phyloP scores from a whole-genome alignment of 2,797 vertebrate species.

The Pangasius djambal region DNA sequence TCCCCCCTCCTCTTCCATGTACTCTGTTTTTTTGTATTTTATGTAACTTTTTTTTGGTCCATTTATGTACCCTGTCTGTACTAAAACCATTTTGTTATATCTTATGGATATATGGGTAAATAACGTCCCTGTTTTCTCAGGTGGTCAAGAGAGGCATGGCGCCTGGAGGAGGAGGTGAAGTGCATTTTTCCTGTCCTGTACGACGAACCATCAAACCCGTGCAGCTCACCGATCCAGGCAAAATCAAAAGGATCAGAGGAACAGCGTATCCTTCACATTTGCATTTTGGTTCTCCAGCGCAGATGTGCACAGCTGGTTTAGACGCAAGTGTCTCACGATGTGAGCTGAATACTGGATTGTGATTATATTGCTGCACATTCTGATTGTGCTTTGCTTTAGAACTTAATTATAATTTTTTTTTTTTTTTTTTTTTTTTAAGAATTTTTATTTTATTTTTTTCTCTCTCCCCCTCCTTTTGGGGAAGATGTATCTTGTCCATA shows the following conservation, averaged over 20 bases:
- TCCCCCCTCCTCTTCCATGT: not conserved
- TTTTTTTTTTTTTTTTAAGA: not conserved
- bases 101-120: not conserved
- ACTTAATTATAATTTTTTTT: not conserved
- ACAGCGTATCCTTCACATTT: slow-evolving; percentile 87
- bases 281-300: not conserved
- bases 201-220: slow-evolving; percentile 83
- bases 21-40: not conserved
- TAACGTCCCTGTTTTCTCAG: slow-evolving; percentile 56
- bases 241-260: slow-evolving; percentile 96
- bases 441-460: not conserved
- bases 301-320: not conserved
- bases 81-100: not conserved
- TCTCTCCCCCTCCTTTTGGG: no score
- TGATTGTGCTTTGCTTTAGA: not conserved
- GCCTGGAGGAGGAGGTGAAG: slow-evolving; percentile 92
- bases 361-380: not conserved
- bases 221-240: slow-evolving; percentile 89
- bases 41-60: not conserved
- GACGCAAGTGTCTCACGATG: not conserved
- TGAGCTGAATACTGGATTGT: no score
- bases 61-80: not conserved
- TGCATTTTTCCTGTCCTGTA: slow-evolving; percentile 88
- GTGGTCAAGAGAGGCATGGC: slow-evolving; percentile 91
- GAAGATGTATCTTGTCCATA: not conserved